Percentiles rank a stretch among this genome's conserved stretches.
Evolutionary conservation across 2,113 vertebrate genomes (phyloP).

Genomic region (Myiozetetes cayanensis): DNA sequence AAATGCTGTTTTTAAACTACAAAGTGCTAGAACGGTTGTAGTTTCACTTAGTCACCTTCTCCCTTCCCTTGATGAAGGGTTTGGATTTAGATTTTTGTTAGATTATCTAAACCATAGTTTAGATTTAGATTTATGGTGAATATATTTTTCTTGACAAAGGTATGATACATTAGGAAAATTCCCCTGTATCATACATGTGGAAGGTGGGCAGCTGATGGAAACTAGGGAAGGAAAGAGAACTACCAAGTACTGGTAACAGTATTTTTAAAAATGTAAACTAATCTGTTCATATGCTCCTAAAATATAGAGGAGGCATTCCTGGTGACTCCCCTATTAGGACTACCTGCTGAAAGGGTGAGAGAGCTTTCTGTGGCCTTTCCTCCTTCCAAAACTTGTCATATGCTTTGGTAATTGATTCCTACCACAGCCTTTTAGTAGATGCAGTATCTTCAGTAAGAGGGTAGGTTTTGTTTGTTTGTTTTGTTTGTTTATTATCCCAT

Average conservation of each 20-base stretch:
- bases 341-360: background rate
- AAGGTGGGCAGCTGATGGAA: background rate
- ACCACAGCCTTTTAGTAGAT: background rate
- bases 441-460: background rate
- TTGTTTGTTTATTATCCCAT: background rate
- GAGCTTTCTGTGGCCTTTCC: background rate
- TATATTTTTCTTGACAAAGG: background rate
- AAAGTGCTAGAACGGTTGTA: background rate
- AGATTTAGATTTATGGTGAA: background rate
- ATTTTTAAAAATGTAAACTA: background rate
- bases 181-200: background rate
- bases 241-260: background rate
- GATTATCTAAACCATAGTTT: background rate
- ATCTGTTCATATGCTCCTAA: background rate
- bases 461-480: rapidly evolving
- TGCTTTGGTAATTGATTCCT: background rate
- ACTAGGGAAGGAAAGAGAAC: background rate
- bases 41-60: background rate
- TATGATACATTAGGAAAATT: background rate
- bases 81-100: too few species aligned
- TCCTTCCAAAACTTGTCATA: background rate
- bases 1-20: background rate
- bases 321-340: background rate
- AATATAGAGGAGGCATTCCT: background rate
- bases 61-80: background rate